phyloP scores from a whole-genome alignment of 2,113 vertebrate species.

The Epinephelus fuscoguttatus region DNA sequence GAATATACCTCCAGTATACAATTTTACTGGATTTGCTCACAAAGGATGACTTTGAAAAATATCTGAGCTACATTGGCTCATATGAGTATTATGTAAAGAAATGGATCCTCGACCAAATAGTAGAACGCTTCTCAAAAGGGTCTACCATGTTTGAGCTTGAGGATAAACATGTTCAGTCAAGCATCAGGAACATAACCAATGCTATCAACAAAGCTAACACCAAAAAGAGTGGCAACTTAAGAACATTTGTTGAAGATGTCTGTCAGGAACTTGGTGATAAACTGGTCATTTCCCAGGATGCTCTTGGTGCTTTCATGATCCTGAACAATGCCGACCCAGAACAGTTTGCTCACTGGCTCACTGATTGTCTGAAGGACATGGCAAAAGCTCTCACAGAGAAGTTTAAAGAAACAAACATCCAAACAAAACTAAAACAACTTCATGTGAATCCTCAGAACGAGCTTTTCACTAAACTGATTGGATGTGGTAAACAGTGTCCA shows the following conservation, averaged over 20 bases:
- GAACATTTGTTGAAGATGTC: constrained; percentile 59
- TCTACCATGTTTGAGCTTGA: constrained; percentile 30
- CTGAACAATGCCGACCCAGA: constrained; percentile 20
- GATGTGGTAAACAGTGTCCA: too few species aligned
- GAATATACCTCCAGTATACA: constrained; percentile 57
- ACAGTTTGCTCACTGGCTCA: too few species aligned
- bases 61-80: not conserved
- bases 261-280: constrained; percentile 63
- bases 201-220: constrained; percentile 61
- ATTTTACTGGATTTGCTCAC: constrained; percentile 62
- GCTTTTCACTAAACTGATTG: too few species aligned
- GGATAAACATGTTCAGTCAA: constrained; percentile 19
- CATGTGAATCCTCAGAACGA: too few species aligned
- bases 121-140: constrained; percentile 12
- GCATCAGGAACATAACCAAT: constrained; percentile 37
- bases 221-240: constrained; percentile 17
- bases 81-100: constrained; percentile 58
- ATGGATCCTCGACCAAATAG: constrained; percentile 45
- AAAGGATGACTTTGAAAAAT: not conserved
- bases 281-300: constrained; percentile 69
- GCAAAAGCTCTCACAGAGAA: too few species aligned
- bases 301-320: constrained; percentile 62
- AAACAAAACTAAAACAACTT: too few species aligned
- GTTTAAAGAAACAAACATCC: too few species aligned
- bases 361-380: too few species aligned